Evolutionary conservation across 2,113 vertebrate species (phyloP).

Genomic region (Mystacornis crossleyi): DNA sequence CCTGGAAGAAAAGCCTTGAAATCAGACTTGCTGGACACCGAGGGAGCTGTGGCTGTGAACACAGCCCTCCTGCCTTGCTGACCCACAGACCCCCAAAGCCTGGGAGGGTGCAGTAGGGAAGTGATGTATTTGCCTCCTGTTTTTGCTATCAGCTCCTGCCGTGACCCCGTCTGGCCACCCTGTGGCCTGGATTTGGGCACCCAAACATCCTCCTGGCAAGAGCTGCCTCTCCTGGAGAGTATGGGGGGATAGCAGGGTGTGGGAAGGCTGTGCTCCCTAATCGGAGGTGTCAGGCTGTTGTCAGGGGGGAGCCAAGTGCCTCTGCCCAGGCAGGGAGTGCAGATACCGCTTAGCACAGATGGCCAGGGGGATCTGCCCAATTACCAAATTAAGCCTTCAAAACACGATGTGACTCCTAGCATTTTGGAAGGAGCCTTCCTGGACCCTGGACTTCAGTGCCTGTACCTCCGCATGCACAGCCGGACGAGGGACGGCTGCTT

Average conservation of each 20-base stretch:
- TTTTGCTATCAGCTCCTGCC: background rate
- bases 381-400: conserved; percentile 63
- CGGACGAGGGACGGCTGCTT: fast-evolving
- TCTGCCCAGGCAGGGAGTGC: conserved; percentile 1
- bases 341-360: conserved; percentile 13
- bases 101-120: background rate
- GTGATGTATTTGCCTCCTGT: background rate
- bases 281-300: conserved; percentile 37
- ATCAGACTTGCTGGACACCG: fast-evolving
- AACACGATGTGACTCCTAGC: background rate
- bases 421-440: conserved; percentile 7
- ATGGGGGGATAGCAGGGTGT: background rate
- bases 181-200: background rate
- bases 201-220: background rate
- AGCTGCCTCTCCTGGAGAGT: background rate
- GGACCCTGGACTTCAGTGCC: background rate
- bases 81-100: background rate
- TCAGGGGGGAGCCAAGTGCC: conserved; percentile 19
- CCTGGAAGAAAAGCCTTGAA: background rate
- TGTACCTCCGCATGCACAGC: fast-evolving
- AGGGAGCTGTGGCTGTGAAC: background rate
- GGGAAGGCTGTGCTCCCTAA: conserved; percentile 8
- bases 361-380: background rate
- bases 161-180: fast-evolving
- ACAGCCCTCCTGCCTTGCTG: background rate